A percentile compares a stretch with the other conserved stretches of the same genome.
phyloP scores from a whole-genome alignment of 2,797 vertebrate genomes.

The Kryptolebias ocellatus region DNA sequence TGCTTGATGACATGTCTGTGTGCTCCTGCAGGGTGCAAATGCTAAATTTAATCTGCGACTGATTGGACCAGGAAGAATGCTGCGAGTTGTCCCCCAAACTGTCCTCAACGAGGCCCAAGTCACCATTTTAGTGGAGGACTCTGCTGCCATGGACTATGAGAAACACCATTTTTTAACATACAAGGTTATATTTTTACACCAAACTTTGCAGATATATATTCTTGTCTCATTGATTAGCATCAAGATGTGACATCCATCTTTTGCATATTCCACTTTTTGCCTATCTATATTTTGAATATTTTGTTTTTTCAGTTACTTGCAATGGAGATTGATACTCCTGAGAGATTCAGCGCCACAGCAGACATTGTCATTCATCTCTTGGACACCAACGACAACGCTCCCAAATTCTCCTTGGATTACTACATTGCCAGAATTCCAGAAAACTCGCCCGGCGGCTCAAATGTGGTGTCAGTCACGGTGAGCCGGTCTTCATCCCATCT shows the following conservation, averaged over 20 bases:
- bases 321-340: slow-evolving; percentile 92
- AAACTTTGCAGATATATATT: background rate
- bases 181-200: slow-evolving; percentile 73
- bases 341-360: slow-evolving; percentile 95
- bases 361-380: slow-evolving; percentile 90
- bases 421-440: slow-evolving; percentile 95
- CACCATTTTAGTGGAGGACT: slow-evolving; percentile 94
- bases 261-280: background rate
- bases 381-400: slow-evolving; percentile 96
- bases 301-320: slow-evolving; percentile 87
- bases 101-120: slow-evolving; percentile 98
- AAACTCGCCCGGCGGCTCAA: slow-evolving; percentile 93
- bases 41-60: slow-evolving; percentile 95
- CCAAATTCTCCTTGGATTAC: slow-evolving; percentile 92
- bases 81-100: slow-evolving; percentile 93
- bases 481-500: slow-evolving; percentile 66
- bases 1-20: slow-evolving; percentile 22
- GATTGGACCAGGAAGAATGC: slow-evolving; percentile 88
- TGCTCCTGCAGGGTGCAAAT: slow-evolving; percentile 88
- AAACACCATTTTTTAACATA: slow-evolving; percentile 88
- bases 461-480: slow-evolving; percentile 92
- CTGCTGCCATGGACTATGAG: slow-evolving; percentile 94
- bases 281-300: no score
- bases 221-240: background rate
- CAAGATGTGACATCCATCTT: background rate